phyloP scores from a whole-genome alignment of 2,888 invertebrate genomes.

The Halictus ligatus region DNA sequence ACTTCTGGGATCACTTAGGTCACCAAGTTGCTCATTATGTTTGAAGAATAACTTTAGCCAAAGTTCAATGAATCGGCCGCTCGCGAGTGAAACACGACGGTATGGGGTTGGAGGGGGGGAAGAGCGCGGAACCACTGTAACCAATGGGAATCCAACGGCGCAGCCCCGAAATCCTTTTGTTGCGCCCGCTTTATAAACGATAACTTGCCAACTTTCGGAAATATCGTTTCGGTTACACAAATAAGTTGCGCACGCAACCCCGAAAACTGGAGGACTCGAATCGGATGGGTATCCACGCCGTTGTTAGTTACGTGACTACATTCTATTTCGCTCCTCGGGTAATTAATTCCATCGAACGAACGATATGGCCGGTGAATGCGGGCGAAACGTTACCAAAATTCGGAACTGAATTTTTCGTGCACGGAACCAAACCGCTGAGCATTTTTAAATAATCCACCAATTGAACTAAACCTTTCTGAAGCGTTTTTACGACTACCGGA shows the following conservation, averaged over 20 bases:
- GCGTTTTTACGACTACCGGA: background rate
- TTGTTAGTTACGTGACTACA: background rate
- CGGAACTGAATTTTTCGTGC: background rate
- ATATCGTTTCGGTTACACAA: slow-evolving; percentile 16
- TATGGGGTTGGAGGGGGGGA: background rate
- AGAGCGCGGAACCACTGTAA: slow-evolving; percentile 2
- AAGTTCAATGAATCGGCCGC: slow-evolving; percentile 57
- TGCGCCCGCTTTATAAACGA: slow-evolving; percentile 16
- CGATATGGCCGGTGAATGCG: slow-evolving; percentile 4
- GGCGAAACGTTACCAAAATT: background rate
- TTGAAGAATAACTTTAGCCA: slow-evolving; percentile 60
- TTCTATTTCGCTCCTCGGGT: slow-evolving; percentile 5
- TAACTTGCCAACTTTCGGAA: slow-evolving; percentile 18
- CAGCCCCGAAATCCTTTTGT: slow-evolving; percentile 11
- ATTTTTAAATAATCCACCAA: slow-evolving; percentile 18
- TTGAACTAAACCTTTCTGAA: slow-evolving; percentile 1
- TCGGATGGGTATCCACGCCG: background rate
- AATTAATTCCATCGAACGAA: slow-evolving; percentile 30
- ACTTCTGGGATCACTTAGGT: slow-evolving; percentile 63
- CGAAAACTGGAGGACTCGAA: background rate
- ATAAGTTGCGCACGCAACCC: background rate
- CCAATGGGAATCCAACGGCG: slow-evolving; percentile 20
- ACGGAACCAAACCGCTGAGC: no score
- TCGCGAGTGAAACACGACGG: slow-evolving; percentile 32
- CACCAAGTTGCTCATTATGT: slow-evolving; percentile 64